These are phyloP conservation scores for Heliconius erato DNA, from an alignment of 2,888 invertebrate genomes.

Conservation along the genomic window DNA sequence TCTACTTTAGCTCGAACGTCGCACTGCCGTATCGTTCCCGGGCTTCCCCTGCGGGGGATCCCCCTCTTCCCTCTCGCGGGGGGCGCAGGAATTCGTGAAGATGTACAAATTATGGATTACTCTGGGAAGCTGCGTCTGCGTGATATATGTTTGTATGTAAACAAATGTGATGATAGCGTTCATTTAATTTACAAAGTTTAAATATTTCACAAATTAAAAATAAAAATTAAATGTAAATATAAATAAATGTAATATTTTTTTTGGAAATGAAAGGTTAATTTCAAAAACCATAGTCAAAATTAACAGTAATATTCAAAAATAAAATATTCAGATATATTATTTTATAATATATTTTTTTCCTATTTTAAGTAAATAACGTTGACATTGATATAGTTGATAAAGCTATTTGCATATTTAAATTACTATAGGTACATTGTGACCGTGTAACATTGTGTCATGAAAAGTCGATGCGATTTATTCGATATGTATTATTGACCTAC, in stretches of 20 bases:
- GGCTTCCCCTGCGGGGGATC: conserved; percentile 29
- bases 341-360: too few species aligned
- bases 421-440: too few species aligned
- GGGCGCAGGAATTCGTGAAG: conserved; percentile 38
- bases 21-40: conserved; percentile 73
- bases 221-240: neutral
- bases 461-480: too few species aligned
- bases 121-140: conserved; percentile 23
- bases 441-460: too few species aligned
- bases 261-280: neutral
- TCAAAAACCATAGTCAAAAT: neutral
- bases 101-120: conserved; percentile 46
- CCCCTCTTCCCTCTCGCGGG: conserved; percentile 2
- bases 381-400: too few species aligned
- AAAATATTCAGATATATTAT: too few species aligned
- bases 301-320: neutral
- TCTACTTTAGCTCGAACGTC: conserved; percentile 61
- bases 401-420: too few species aligned
- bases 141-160: conserved; percentile 18
- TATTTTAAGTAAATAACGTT: too few species aligned
- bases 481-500: too few species aligned
- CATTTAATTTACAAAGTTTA: neutral
- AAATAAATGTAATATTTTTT: too few species aligned
- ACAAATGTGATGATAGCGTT: neutral
- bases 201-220: too few species aligned